phyloP scores from a whole-genome alignment of 2,113 vertebrate genomes.

The Eurypyga helias region DNA sequence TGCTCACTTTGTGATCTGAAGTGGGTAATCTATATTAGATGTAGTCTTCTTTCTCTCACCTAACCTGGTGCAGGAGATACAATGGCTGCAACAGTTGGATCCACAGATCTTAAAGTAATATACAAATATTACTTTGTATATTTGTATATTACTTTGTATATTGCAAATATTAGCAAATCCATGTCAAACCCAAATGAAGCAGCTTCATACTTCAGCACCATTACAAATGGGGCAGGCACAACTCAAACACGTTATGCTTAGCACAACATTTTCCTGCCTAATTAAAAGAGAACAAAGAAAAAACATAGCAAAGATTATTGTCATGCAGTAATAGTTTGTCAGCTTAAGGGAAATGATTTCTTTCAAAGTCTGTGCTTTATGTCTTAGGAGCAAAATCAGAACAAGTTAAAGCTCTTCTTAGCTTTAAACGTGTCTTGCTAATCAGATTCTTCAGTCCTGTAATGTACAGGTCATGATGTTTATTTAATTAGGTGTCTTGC shows the following conservation, averaged over 20 bases:
- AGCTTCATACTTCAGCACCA: background rate
- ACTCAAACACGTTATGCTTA: background rate
- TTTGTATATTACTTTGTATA: no score
- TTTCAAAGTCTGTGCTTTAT: background rate
- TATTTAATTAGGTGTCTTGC: background rate
- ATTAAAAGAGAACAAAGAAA: background rate
- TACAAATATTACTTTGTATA: no score
- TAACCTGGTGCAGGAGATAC: background rate
- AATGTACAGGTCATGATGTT: background rate
- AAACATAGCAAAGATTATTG: background rate
- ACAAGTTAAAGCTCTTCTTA: background rate
- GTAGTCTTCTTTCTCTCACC: background rate
- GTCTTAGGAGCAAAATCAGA: background rate
- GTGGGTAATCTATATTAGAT: no score
- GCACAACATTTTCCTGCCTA: background rate
- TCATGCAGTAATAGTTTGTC: background rate
- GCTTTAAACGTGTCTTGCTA: background rate
- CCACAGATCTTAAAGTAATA: background rate
- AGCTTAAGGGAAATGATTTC: background rate
- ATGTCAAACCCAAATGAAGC: rapidly evolving
- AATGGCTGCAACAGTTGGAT: background rate
- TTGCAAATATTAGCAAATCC: background rate
- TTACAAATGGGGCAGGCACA: background rate
- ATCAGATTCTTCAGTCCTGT: background rate
- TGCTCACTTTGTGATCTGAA: background rate